These are phyloP conservation scores for Brienomyrus brachyistius DNA, from an alignment of 2,113 vertebrate genomes.

Conservation along the genomic window DNA sequence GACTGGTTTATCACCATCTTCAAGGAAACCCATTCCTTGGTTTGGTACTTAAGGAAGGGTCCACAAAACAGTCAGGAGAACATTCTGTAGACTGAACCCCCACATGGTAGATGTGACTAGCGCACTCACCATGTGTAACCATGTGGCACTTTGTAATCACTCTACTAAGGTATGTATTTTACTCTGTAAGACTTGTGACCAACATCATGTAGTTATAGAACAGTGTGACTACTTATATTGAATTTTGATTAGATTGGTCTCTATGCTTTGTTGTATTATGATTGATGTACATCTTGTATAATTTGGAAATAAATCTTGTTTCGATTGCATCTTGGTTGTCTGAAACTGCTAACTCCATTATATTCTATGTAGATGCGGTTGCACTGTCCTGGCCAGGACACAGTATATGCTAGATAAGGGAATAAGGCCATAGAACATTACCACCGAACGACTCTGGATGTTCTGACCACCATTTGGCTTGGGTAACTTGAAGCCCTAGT, in stretches of 20 bases:
- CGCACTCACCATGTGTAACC: background rate
- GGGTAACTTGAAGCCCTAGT: background rate
- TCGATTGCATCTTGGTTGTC: background rate
- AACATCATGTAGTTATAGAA: background rate
- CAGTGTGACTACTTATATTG: background rate
- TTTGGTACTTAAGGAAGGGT: background rate
- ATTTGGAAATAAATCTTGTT: background rate
- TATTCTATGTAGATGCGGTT: background rate
- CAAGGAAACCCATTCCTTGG: background rate
- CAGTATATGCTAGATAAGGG: background rate
- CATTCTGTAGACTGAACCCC: background rate
- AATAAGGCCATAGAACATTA: background rate
- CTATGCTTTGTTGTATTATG: background rate
- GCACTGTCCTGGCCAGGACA: background rate
- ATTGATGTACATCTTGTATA: background rate
- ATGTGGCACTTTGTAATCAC: background rate
- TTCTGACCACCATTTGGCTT: background rate
- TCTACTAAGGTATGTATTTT: background rate
- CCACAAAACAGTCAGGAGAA: background rate
- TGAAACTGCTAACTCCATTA: background rate
- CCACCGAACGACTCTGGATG: background rate
- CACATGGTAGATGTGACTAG: background rate
- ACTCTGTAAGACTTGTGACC: background rate
- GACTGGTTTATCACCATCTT: background rate
- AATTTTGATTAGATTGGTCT: background rate